A percentile compares a stretch with the other conserved stretches of the same genome.
phyloP scores from a whole-genome alignment of 2,797 vertebrate species.

The Prionace glauca region DNA sequence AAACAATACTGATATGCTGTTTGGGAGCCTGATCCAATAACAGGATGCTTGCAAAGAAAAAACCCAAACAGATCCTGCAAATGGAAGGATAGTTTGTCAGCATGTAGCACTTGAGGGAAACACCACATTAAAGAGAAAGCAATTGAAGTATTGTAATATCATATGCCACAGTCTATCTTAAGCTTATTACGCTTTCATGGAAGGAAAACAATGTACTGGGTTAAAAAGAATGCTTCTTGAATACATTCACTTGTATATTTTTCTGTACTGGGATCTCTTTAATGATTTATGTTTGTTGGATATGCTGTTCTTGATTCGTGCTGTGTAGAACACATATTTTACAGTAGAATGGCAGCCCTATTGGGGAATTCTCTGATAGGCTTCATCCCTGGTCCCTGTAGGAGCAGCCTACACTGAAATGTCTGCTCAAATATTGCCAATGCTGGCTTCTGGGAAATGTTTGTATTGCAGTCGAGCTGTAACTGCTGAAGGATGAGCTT shows the following conservation, averaged over 20 bases:
- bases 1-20: slow-evolving; percentile 32
- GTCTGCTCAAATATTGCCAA: background rate
- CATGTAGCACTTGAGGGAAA: background rate
- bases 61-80: background rate
- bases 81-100: background rate
- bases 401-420: background rate
- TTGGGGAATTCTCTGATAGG: background rate
- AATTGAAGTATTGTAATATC: background rate
- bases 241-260: background rate
- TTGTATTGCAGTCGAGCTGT: background rate
- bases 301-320: background rate
- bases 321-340: background rate
- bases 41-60: background rate
- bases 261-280: background rate
- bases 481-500: background rate
- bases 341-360: background rate
- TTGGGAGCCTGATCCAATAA: slow-evolving; percentile 15
- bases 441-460: background rate
- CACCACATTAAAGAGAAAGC: background rate
- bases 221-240: background rate
- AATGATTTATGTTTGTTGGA: slow-evolving; percentile 10
- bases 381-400: background rate
- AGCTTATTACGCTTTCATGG: background rate
- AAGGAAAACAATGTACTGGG: background rate
- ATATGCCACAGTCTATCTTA: background rate